Evolutionary conservation across 2,888 invertebrate species (phyloP).

Genomic region (Sisyra nigra): DNA sequence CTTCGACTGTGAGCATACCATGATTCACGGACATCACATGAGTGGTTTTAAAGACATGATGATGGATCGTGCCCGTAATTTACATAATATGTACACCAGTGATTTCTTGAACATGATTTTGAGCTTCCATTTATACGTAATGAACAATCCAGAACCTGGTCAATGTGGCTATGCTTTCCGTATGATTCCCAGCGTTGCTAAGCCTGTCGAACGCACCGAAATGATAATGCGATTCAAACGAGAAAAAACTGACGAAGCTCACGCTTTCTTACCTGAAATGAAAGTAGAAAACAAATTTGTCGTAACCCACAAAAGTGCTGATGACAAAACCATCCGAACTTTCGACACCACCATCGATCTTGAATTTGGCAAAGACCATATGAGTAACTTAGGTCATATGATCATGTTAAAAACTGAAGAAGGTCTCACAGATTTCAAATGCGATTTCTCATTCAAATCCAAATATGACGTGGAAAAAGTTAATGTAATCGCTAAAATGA

Average conservation of each 20-base stretch:
- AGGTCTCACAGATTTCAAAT: background rate
- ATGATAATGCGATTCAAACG: constrained; percentile 18
- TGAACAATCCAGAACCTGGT: background rate
- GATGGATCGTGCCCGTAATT: background rate
- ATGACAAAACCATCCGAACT: constrained; percentile 17
- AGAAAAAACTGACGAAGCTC: constrained; percentile 11
- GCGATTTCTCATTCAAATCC: background rate
- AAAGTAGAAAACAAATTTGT: constrained; percentile 15
- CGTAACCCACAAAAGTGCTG: constrained; percentile 20
- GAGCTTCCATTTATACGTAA: constrained; percentile 8
- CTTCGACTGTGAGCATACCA: background rate
- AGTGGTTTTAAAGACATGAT: background rate
- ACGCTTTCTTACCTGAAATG: too few relatives aligned
- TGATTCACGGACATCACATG: constrained; percentile 8
- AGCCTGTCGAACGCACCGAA: constrained; percentile 21
- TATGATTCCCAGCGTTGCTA: constrained; percentile 12
- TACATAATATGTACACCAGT: background rate
- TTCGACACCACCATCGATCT: constrained; percentile 22
- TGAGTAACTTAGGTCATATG: constrained; percentile 18
- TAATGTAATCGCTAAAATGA: background rate
- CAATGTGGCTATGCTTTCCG: background rate
- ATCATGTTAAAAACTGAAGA: constrained; percentile 16
- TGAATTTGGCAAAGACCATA: constrained; percentile 20
- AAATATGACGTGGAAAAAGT: background rate
- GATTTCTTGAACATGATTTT: constrained; percentile 9